Evolutionary conservation across 2,888 invertebrate genomes (phyloP).

Genomic region (Myopa testacea): DNA sequence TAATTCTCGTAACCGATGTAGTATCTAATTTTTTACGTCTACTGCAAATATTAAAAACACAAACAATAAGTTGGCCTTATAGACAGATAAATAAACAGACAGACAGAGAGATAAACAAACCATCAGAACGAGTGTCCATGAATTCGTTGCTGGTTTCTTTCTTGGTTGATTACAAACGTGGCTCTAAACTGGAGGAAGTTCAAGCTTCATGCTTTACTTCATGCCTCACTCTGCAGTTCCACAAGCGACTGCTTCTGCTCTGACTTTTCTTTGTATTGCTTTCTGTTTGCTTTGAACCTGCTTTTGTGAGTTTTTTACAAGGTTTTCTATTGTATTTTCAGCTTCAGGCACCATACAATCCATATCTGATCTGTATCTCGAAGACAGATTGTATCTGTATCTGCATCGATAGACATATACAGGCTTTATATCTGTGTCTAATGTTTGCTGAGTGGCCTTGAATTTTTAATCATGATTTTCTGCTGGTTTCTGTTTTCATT

Average conservation of each 20-base stretch:
- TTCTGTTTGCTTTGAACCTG: background rate
- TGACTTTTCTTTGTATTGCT: background rate
- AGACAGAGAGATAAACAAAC: too few species aligned
- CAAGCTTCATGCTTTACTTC: background rate
- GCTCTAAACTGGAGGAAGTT: background rate
- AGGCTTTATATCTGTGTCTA: background rate
- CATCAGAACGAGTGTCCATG: too few species aligned
- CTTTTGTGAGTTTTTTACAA: background rate
- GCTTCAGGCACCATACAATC: background rate
- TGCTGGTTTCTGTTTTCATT: background rate
- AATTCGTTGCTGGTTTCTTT: too few species aligned
- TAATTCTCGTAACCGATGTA: too few species aligned
- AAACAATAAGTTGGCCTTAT: too few species aligned
- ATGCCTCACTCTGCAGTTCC: background rate
- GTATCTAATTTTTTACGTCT: too few species aligned
- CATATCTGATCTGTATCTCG: background rate
- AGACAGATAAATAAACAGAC: too few species aligned
- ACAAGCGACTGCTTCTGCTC: background rate
- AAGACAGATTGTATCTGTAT: conserved; percentile 1
- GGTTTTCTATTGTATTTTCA: background rate
- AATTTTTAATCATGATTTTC: conserved; percentile 34
- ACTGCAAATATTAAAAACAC: too few species aligned
- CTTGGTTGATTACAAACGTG: background rate
- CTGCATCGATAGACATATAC: background rate
- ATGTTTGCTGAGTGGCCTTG: conserved; percentile 31